Base-by-base conservation (phyloP, 1,140 invertebrate genomes). In the Drosophila tropicalis region DNA sequence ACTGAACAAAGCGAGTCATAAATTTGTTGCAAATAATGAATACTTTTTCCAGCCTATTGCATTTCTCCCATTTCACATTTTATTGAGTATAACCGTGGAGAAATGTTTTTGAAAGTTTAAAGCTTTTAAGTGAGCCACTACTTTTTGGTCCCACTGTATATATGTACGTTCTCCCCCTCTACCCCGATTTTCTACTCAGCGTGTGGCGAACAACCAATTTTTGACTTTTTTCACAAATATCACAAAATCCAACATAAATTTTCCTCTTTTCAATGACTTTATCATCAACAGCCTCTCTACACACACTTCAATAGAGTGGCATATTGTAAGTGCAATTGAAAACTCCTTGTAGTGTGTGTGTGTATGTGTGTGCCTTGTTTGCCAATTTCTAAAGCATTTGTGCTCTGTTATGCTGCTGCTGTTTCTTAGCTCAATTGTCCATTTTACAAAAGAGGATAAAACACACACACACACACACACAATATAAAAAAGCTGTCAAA, bases 321-420 rank as follows among this genome's bases (percentile, higher is more conserved):
- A 51, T 51, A 17, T 51, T 19, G 44, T 51, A 51, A 51, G 44
- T 51, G 44, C 44, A 51, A 51, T 51, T 51, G 44, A 51, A 51
- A 51, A 51, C n/a, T 22, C 44, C 44, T 51, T 51, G 44, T 47
- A 7, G 36, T 51, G 3, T 13, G 44, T 29, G 29, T 29, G 29
- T 29, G 29, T 25, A 3, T 39, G 36, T 36, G 12, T 51, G 41
- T 15, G 44, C 44, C 44, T 51, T 51, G 44, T 51, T 51, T 51
- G 44, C 44, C 44, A 51, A 51, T 51, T 51, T 51, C 44, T 51
- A 51, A 51, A 51, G 44, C 44, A 51, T 51, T 51, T 51, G 29
- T 29, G 44, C 36, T 39, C 12, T 39, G 36, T 39, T 12, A 10
- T 13, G 36, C 44, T 47, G 41, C 41, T 15, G 41, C 41, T 44